Percentiles rank a stretch among this genome's conserved stretches.
Conservation (phyloP, 1,140 invertebrate species). For the Danaus melanippus region DNA sequence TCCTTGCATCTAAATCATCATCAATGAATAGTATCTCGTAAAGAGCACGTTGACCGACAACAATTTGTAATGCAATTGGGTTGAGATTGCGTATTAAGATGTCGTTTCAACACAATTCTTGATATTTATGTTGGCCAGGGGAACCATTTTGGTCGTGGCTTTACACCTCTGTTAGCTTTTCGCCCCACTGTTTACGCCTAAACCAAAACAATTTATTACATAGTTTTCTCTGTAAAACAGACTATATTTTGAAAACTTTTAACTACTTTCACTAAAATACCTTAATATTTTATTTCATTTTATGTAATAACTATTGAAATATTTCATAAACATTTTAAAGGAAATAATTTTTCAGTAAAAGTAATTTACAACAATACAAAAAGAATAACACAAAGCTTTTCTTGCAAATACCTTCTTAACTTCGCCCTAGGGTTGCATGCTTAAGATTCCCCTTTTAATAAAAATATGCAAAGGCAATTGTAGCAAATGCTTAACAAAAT, state of each 20-base stretch:
- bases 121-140: constrained; percentile 23
- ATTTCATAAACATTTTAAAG: constrained; percentile 5
- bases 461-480: constrained; percentile 13
- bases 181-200: constrained; percentile 10
- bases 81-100: constrained; percentile 37
- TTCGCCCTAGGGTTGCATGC: background rate
- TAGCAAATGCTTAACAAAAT: constrained; percentile 17
- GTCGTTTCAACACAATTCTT: constrained; percentile 27
- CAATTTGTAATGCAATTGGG: constrained; percentile 57
- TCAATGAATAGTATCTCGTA: constrained; percentile 57
- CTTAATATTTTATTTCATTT: no score
- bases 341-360: no score
- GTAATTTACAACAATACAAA: no score
- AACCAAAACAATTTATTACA: constrained; percentile 20
- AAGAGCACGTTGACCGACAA: constrained; percentile 56
- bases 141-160: constrained; percentile 18
- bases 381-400: no score
- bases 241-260: no score
- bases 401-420: background rate
- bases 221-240: no score
- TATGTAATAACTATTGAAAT: background rate
- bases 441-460: constrained; percentile 10
- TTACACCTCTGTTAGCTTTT: constrained; percentile 27
- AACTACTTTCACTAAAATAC: no score
- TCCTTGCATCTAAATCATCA: constrained; percentile 69